A percentile compares a stretch with the other conserved stretches of the same genome.
Evolutionary conservation across 2,797 vertebrate species (phyloP).

Genomic region (Tragopan temminckii): DNA sequence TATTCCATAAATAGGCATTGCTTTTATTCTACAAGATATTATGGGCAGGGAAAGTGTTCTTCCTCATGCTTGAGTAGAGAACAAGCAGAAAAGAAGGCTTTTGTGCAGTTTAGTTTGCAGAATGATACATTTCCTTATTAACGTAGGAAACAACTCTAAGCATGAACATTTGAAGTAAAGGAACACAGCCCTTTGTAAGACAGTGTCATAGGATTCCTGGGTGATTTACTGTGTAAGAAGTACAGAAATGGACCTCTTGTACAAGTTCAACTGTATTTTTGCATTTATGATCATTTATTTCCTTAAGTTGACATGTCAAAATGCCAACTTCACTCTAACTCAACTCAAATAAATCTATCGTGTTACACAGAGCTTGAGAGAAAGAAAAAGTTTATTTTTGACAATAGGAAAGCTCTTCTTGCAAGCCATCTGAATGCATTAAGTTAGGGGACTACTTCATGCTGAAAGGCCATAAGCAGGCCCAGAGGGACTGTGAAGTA

Average conservation of each 20-base stretch:
- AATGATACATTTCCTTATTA: background rate
- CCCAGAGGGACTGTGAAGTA: background rate
- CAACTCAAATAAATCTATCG: background rate
- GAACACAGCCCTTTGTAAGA: background rate
- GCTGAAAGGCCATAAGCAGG: background rate
- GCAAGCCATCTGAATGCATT: background rate
- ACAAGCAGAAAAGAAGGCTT: background rate
- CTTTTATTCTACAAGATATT: background rate
- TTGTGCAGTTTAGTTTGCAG: background rate
- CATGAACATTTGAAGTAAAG: background rate
- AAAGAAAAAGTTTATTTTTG: background rate
- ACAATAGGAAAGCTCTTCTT: background rate
- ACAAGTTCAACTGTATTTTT: background rate
- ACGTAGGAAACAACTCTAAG: background rate
- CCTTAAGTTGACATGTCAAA: slow-evolving; percentile 19
- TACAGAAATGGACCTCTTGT: background rate
- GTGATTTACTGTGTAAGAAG: background rate
- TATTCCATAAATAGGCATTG: background rate
- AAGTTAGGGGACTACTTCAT: background rate
- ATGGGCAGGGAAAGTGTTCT: background rate
- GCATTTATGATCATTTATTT: slow-evolving; percentile 1
- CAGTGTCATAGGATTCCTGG: background rate
- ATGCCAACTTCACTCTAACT: background rate
- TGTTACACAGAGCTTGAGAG: background rate
- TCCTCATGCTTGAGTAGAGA: background rate